These are phyloP conservation scores for Clarias batrachus DNA, from an alignment of 2,113 vertebrate species.

Conservation along the genomic window DNA sequence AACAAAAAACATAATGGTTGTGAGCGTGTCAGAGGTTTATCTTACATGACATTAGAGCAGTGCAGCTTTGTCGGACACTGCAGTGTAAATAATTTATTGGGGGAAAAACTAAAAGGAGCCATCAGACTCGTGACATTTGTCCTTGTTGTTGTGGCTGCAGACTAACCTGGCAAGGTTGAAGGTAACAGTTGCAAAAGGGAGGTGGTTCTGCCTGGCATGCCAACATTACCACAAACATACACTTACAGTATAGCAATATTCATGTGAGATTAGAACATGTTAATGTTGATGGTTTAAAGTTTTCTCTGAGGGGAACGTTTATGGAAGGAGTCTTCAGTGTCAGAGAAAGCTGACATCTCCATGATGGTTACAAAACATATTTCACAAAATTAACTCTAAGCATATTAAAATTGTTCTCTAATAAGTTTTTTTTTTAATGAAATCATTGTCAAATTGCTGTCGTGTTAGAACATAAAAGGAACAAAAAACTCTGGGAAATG, in stretches of 20 bases:
- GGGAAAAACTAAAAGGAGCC: constrained; percentile 30
- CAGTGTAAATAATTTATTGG: constrained; percentile 40
- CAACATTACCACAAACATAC: background rate
- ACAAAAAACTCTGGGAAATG: background rate
- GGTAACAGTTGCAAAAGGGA: background rate
- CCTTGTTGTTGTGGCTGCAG: constrained; percentile 60
- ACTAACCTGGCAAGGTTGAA: constrained; percentile 63
- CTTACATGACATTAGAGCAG: constrained; percentile 35
- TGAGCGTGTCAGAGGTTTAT: constrained; percentile 63
- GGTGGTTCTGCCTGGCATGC: background rate
- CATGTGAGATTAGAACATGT: background rate
- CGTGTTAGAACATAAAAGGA: background rate
- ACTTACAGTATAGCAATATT: background rate
- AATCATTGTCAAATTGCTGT: background rate
- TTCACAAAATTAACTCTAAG: too few relatives aligned
- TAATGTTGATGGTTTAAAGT: background rate
- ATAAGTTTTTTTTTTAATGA: too few relatives aligned
- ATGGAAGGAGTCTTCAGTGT: background rate
- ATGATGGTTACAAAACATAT: background rate
- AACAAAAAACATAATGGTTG: background rate
- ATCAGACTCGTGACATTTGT: constrained; percentile 33
- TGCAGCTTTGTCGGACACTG: constrained; percentile 53
- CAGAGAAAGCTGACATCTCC: background rate
- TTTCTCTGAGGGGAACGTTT: background rate
- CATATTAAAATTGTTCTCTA: background rate